These are phyloP conservation scores for Drosophila picticornis DNA, from an alignment of 2,888 invertebrate genomes.

Conservation along the genomic window DNA sequence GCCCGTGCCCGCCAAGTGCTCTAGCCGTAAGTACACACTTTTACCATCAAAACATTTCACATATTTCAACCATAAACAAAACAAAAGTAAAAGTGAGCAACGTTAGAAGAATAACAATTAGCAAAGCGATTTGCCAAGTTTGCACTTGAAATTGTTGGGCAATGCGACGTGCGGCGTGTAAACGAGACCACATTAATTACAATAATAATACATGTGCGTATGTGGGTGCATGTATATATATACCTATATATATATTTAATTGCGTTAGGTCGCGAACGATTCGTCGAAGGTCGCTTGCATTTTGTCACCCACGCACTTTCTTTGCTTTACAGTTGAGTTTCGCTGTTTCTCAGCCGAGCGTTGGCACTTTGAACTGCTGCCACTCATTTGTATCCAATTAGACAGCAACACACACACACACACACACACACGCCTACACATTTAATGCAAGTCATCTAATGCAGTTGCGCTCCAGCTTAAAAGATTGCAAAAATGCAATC, in stretches of 20 bases:
- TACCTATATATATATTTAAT: conserved; percentile 25
- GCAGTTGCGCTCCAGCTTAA: conserved; percentile 8
- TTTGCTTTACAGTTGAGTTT: conserved; percentile 9
- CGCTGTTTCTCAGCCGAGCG: neutral
- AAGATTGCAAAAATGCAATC: conserved; percentile 36
- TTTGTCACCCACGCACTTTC: conserved; percentile 48
- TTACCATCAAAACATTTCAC: conserved; percentile 1
- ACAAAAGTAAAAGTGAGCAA: conserved; percentile 70
- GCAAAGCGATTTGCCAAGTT: conserved; percentile 56
- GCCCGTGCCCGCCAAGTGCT: conserved; percentile 92
- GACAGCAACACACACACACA: neutral
- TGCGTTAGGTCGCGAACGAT: conserved; percentile 28
- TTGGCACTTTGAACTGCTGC: conserved; percentile 27
- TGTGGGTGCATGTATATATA: neutral
- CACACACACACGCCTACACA: neutral
- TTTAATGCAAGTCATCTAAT: conserved; percentile 41
- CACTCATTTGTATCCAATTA: conserved; percentile 24
- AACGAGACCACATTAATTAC: conserved; percentile 25
- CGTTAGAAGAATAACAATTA: conserved; percentile 63
- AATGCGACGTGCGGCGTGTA: conserved; percentile 71
- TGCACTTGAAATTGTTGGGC: conserved; percentile 76
- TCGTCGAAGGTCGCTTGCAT: conserved; percentile 62
- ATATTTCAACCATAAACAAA: conserved; percentile 19
- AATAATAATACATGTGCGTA: conserved; percentile 3
- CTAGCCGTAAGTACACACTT: conserved; percentile 90